A percentile compares a stretch with the other conserved stretches of the same genome.
These are phyloP conservation scores for Grantiella picta DNA, from an alignment of 2,113 vertebrate genomes.

Conservation along the genomic window DNA sequence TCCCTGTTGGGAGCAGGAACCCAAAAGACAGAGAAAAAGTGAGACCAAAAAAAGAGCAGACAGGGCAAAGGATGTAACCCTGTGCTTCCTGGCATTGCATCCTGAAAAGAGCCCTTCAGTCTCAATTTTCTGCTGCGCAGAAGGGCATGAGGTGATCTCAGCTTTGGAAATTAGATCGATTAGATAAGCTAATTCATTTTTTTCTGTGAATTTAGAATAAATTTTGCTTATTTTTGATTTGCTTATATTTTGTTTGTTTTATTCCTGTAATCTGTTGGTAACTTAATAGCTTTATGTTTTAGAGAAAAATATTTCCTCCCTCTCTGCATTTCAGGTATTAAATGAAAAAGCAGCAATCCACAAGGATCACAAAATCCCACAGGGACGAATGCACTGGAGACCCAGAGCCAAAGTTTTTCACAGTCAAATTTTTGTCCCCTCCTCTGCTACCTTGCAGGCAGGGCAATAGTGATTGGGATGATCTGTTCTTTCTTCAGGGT, in stretches of 20 bases:
- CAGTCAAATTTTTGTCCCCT: not conserved
- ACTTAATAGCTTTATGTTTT: not conserved
- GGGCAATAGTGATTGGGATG: not conserved
- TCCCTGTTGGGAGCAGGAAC: not conserved
- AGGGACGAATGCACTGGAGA: not conserved
- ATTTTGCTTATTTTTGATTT: not conserved
- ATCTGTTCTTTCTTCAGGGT: not conserved
- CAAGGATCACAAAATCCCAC: not conserved
- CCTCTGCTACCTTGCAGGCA: not conserved
- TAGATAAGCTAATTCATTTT: not conserved
- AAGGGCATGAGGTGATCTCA: not conserved
- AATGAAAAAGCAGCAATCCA: not conserved
- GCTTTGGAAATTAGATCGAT: not conserved
- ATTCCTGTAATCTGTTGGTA: not conserved
- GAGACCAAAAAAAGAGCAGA: not conserved
- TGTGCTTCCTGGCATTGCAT: not conserved
- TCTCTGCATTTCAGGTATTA: not conserved
- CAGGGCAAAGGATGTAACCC: not conserved
- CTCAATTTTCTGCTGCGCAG: not conserved
- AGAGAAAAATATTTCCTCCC: not conserved
- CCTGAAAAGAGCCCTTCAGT: not conserved
- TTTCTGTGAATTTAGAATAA: not conserved
- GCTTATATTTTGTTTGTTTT: not conserved
- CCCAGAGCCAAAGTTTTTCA: not conserved
- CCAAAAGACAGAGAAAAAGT: not conserved